Percentiles rank a stretch among this genome's conserved stretches.
These are phyloP conservation scores for Heliornis fulica DNA, from an alignment of 2,113 vertebrate genomes.

Conservation along the genomic window DNA sequence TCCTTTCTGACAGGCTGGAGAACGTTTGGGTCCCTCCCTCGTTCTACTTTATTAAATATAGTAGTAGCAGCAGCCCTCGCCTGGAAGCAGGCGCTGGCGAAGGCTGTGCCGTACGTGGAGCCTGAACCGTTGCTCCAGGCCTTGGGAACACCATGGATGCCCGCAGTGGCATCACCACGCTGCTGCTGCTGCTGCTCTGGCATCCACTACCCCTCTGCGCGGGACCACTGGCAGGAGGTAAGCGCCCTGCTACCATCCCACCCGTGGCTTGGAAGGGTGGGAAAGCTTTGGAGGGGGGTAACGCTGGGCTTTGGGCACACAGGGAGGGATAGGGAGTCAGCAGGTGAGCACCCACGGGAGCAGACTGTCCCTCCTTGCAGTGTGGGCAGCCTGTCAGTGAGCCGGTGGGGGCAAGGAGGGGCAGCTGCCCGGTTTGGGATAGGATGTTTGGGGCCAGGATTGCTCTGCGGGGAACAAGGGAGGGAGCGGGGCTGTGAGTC, in stretches of 20 bases:
- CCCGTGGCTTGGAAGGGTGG: accelerated
- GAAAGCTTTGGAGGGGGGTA: not conserved
- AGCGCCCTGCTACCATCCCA: not conserved
- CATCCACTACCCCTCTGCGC: not conserved
- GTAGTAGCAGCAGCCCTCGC: conserved; percentile 36
- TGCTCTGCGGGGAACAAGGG: accelerated
- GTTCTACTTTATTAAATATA: conserved; percentile 65
- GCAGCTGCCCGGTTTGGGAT: not conserved
- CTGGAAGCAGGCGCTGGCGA: not conserved
- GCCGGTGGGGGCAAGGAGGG: not conserved
- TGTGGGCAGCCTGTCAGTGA: accelerated
- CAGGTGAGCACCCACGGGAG: accelerated
- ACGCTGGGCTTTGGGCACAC: accelerated
- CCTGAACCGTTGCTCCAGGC: not conserved
- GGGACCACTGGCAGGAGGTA: conserved; percentile 32
- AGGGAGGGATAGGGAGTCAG: not conserved
- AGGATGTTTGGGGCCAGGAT: not conserved
- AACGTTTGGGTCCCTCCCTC: conserved; percentile 60
- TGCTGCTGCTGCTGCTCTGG: not conserved
- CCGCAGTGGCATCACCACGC: not conserved
- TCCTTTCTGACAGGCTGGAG: conserved; percentile 61
- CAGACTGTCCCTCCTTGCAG: not conserved
- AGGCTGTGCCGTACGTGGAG: not conserved
- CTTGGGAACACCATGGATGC: not conserved
- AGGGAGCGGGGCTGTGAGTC: too few relatives aligned